Percentiles rank a stretch among this genome's conserved stretches.
phyloP scores from a whole-genome alignment of 1,140 invertebrate species.

The Limonius californicus region DNA sequence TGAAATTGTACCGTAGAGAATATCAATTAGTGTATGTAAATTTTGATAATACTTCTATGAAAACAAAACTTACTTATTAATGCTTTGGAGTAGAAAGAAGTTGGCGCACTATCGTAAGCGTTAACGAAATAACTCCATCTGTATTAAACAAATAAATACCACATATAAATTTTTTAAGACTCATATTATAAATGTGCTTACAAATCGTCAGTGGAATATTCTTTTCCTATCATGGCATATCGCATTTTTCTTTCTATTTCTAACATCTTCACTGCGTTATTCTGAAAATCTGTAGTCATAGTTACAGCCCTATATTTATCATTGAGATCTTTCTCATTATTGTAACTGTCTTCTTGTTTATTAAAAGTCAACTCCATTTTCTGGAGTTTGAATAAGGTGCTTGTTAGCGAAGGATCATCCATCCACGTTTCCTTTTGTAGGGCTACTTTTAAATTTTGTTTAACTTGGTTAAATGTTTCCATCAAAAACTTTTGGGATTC shows the following conservation, averaged over 20 bases:
- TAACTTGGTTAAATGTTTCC: constrained; percentile 16
- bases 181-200: too few relatives aligned
- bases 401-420: constrained; percentile 14
- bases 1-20: too few relatives aligned
- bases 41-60: too few relatives aligned
- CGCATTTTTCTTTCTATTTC: neutral
- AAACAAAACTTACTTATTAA: constrained; percentile 4
- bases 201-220: constrained; percentile 12
- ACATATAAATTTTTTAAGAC: too few relatives aligned
- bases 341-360: neutral
- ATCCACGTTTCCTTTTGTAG: constrained; percentile 17
- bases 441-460: constrained; percentile 15
- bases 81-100: neutral
- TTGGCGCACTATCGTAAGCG: neutral
- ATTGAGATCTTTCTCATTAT: neutral
- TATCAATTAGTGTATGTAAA: too few relatives aligned
- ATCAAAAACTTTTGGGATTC: neutral
- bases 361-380: constrained; percentile 17
- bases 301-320: constrained; percentile 14
- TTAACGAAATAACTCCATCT: neutral
- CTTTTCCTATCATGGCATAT: constrained; percentile 14
- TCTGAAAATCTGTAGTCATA: constrained; percentile 11
- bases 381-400: constrained; percentile 14
- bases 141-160: constrained; percentile 1
- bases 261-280: constrained; percentile 17